phyloP scores from a whole-genome alignment of 2,888 invertebrate species.

The Diadromus collaris region DNA sequence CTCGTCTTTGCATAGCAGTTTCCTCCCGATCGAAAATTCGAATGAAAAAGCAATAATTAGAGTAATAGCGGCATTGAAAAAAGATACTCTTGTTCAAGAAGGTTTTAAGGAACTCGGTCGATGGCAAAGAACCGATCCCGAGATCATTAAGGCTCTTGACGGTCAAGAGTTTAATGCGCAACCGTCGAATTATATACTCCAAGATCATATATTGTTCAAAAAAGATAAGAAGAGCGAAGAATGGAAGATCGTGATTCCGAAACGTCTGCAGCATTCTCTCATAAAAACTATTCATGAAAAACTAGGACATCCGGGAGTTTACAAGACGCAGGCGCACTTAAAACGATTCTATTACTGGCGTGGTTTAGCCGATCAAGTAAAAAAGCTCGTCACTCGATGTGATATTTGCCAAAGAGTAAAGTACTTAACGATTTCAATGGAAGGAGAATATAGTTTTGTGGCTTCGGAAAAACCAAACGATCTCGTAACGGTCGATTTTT shows the following conservation, averaged over 20 bases:
- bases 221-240: background rate
- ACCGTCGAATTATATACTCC: background rate
- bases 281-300: background rate
- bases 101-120: conserved; percentile 17
- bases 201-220: background rate
- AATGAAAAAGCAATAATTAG: background rate
- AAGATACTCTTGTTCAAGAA: background rate
- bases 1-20: background rate
- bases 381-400: background rate
- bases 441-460: conserved; percentile 46
- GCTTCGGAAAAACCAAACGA: conserved; percentile 40
- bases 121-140: conserved; percentile 26
- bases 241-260: conserved; percentile 11
- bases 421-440: conserved; percentile 40
- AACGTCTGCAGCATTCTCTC: background rate
- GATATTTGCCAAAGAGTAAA: conserved; percentile 52
- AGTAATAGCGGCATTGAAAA: background rate
- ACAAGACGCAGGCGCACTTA: background rate
- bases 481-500: conserved; percentile 55
- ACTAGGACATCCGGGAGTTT: conserved; percentile 8
- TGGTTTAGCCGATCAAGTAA: background rate
- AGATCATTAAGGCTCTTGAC: background rate
- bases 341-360: conserved; percentile 30
- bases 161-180: too few species aligned
- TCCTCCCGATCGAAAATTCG: background rate